These are phyloP conservation scores for Drosophila sturtevanti DNA, from an alignment of 1,140 invertebrate species.

Conservation along the genomic window DNA sequence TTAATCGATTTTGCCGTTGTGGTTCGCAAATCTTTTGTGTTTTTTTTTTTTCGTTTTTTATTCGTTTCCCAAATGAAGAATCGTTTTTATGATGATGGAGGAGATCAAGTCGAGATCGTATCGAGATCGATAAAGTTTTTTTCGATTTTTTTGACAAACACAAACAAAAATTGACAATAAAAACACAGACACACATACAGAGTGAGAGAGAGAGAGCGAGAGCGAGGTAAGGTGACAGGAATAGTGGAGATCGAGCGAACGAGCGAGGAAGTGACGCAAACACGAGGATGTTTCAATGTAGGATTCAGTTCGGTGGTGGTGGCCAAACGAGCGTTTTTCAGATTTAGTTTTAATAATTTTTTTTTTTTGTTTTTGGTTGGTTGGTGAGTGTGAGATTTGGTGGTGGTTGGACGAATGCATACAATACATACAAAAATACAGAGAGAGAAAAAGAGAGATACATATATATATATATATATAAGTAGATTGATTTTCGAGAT, in stretches of 20 bases:
- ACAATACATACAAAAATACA: constrained; percentile 15
- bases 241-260: neutral
- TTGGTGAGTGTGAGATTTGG: constrained; percentile 16
- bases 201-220: neutral
- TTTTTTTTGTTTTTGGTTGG: constrained; percentile 21
- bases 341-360: constrained; percentile 18
- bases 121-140: constrained; percentile 42
- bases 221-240: too few species aligned
- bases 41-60: constrained; percentile 26
- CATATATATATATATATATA: neutral
- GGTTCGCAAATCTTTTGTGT: constrained; percentile 72
- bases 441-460: constrained; percentile 9
- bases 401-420: constrained; percentile 25
- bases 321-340: constrained; percentile 53
- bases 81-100: constrained; percentile 20
- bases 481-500: constrained; percentile 9
- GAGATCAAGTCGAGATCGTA: constrained; percentile 14
- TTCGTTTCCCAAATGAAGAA: constrained; percentile 72
- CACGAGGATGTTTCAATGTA: constrained; percentile 38
- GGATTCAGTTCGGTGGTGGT: constrained; percentile 30
- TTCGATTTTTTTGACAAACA: constrained; percentile 63
- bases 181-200: constrained; percentile 29
- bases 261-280: constrained; percentile 1
- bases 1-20: constrained; percentile 81
- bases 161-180: constrained; percentile 53